Percentiles rank a stretch among this genome's conserved stretches.
Conservation (phyloP, 2,113 vertebrate species). For the Miniopterus natalensis region DNA sequence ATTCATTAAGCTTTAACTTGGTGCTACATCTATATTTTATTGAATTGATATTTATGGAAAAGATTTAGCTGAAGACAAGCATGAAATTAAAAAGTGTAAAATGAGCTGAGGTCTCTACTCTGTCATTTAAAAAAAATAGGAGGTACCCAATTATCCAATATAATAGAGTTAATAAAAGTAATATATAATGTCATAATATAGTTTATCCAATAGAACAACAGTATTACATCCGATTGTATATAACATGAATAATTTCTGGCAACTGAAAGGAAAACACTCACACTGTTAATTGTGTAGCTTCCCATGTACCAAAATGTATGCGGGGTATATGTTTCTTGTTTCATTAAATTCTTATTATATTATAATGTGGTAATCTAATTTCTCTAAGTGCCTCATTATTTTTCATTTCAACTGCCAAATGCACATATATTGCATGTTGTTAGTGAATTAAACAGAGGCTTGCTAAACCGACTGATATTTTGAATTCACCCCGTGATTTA, state of each 20-base stretch:
- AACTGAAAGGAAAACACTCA: constrained; percentile 81
- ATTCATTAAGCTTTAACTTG: constrained; percentile 83
- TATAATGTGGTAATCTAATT: constrained; percentile 87
- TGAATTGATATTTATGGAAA: constrained; percentile 87
- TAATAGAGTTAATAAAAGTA: constrained; percentile 85
- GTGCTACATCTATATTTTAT: constrained; percentile 79
- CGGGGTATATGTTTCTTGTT: constrained; percentile 84
- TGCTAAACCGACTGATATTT: constrained; percentile 83
- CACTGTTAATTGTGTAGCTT: constrained; percentile 77
- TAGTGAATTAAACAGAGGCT: constrained; percentile 82
- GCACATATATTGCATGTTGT: constrained; percentile 83
- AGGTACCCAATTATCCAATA: constrained; percentile 85
- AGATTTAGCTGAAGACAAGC: constrained; percentile 88
- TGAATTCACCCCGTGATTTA: constrained; percentile 78
- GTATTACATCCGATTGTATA: constrained; percentile 84
- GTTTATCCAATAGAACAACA: constrained; percentile 84
- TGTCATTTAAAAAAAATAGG: constrained; percentile 85
- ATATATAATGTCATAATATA: constrained; percentile 82
- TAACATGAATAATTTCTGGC: constrained; percentile 77
- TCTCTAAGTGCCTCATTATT: constrained; percentile 87
- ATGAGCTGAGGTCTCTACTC: constrained; percentile 85
- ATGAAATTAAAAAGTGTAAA: constrained; percentile 90
- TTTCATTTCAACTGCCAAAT: constrained; percentile 87
- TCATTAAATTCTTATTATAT: constrained; percentile 88
- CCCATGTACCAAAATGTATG: constrained; percentile 82